Evolutionary conservation across 2,113 vertebrate species (phyloP).

Genomic region (Nesoenas mayeri): DNA sequence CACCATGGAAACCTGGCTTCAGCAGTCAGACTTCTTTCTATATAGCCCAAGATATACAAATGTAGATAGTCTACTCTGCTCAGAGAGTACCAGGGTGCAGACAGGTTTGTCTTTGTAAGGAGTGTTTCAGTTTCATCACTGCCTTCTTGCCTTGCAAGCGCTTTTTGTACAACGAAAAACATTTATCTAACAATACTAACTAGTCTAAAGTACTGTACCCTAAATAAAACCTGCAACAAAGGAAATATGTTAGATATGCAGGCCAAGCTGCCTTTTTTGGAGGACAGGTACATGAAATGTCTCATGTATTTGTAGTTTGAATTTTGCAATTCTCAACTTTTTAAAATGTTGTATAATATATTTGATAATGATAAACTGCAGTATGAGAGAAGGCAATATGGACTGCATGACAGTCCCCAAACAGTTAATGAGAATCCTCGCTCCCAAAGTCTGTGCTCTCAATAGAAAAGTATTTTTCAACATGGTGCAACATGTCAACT

Average conservation of each 20-base stretch:
- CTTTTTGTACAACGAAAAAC: neutral
- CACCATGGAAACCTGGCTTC: constrained; percentile 49
- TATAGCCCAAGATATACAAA: constrained; percentile 15
- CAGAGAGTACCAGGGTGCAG: neutral
- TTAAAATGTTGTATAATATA: neutral
- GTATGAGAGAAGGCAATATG: neutral
- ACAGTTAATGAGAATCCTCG: neutral
- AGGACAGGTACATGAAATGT: neutral
- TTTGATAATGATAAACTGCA: neutral
- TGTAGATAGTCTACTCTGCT: neutral
- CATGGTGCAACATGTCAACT: neutral
- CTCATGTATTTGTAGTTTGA: neutral
- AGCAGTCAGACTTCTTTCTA: neutral
- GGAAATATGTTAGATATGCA: rapidly evolving
- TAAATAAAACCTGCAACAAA: neutral
- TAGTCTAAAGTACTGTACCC: neutral
- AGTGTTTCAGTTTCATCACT: neutral
- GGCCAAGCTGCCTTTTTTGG: neutral
- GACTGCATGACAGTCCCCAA: neutral
- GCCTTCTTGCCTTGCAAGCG: neutral
- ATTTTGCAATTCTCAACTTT: neutral
- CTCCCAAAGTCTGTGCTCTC: neutral
- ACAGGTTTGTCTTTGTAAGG: neutral
- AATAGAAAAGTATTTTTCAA: neutral
- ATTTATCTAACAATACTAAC: neutral